Evolutionary conservation across 2,113 vertebrate genomes (phyloP).

Genomic region (Pachycephala philippinensis): DNA sequence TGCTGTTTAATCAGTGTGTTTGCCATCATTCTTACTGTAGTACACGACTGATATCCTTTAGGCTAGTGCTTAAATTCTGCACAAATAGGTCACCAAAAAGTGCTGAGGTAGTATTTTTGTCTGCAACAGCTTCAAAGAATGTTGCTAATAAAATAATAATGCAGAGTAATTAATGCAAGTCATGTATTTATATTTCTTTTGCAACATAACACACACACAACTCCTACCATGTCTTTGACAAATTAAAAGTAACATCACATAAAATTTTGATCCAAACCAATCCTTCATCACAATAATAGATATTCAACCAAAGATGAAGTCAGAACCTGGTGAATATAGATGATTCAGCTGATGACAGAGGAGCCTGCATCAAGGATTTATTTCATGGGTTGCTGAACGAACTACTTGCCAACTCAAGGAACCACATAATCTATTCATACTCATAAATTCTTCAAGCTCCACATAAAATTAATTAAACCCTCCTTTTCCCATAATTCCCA

Average conservation of each 20-base stretch:
- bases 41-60: neutral
- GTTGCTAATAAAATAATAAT: neutral
- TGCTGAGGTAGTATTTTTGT: neutral
- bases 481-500: neutral
- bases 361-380: neutral
- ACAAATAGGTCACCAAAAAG: neutral
- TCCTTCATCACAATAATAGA: neutral
- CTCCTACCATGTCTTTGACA: neutral
- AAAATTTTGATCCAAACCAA: neutral
- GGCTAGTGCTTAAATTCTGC: neutral
- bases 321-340: neutral
- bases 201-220: neutral
- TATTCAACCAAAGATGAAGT: neutral
- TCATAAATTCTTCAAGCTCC: neutral
- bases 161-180: neutral
- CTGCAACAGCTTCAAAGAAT: neutral
- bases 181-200: neutral
- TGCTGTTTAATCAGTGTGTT: neutral
- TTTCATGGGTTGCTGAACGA: neutral
- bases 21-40: neutral
- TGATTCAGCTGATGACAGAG: neutral
- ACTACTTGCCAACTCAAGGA: neutral
- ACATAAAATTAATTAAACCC: neutral
- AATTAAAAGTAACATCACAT: neutral
- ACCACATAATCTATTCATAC: neutral